Evolutionary conservation across 2,113 vertebrate species (phyloP).

Genomic region (Tragelaphus buxtoni): DNA sequence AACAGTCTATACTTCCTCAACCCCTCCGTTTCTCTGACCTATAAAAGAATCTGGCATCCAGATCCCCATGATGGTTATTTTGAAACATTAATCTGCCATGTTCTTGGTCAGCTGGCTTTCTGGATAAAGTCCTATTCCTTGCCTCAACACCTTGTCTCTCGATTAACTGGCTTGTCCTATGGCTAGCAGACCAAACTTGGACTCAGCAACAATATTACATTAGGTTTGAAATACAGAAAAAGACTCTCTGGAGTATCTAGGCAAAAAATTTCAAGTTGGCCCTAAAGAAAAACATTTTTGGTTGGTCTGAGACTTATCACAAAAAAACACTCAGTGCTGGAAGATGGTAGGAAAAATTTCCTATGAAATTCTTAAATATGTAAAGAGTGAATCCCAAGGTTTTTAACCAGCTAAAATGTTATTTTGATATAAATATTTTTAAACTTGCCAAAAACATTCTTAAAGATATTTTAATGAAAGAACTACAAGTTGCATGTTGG

Average conservation of each 20-base stretch:
- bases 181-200: background rate
- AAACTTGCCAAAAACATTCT: background rate
- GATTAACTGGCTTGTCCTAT: background rate
- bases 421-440: background rate
- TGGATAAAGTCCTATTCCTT: background rate
- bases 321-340: background rate
- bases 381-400: background rate
- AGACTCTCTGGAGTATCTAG: background rate
- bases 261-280: background rate
- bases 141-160: background rate
- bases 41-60: background rate
- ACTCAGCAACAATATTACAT: background rate
- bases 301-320: background rate
- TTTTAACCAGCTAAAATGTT: background rate
- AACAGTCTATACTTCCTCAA: background rate
- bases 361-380: background rate
- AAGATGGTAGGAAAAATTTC: background rate
- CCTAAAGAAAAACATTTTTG: background rate
- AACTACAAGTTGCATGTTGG: background rate
- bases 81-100: background rate
- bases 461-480: background rate
- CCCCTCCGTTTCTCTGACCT: background rate
- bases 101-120: background rate
- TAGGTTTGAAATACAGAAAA: background rate
- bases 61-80: background rate